A percentile compares a stretch with the other conserved stretches of the same genome.
Evolutionary conservation across 2,888 invertebrate species (phyloP).

Genomic region (Emmelina monodactyla): DNA sequence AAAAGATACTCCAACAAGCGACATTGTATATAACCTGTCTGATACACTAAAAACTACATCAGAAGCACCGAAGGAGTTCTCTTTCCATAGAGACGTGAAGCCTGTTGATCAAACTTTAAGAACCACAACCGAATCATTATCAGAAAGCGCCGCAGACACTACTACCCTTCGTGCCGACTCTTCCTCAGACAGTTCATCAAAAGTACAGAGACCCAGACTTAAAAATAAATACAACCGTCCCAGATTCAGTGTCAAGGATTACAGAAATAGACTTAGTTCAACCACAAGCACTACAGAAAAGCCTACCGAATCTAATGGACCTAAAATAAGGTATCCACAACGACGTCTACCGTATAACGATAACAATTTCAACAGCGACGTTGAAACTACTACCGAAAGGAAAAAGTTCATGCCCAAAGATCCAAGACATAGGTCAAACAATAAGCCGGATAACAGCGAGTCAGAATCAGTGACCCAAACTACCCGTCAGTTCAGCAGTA

Average conservation of each 20-base stretch:
- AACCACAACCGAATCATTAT: conserved; percentile 23
- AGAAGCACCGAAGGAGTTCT: conserved; percentile 27
- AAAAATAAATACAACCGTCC: conserved; percentile 71
- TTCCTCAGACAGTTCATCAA: conserved; percentile 28
- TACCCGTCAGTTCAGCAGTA: conserved; percentile 31
- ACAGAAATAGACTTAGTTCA: conserved; percentile 70
- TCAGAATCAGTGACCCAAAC: conserved; percentile 37
- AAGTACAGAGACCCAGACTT: conserved; percentile 37
- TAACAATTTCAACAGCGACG: conserved; percentile 28
- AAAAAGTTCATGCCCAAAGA: conserved; percentile 63
- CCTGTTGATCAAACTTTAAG: conserved; percentile 50
- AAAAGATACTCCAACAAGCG: conserved; percentile 61
- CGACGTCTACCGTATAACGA: conserved; percentile 51
- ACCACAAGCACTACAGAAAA: conserved; percentile 57
- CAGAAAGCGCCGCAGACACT: conserved; percentile 25
- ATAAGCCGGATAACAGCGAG: conserved; percentile 35
- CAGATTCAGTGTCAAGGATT: conserved; percentile 79
- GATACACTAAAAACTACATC: conserved; percentile 33
- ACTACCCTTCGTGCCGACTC: conserved; percentile 34
- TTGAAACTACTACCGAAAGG: conserved; percentile 51
- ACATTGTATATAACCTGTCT: conserved; percentile 42
- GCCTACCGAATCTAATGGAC: conserved; percentile 28
- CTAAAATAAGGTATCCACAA: conserved; percentile 55
- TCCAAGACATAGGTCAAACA: conserved; percentile 39
- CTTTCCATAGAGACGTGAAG: conserved; percentile 51